Percentiles rank a stretch among this genome's conserved stretches.
These are phyloP conservation scores for Umimayanthus kanabou DNA, from an alignment of 92 coral and sea anemone species.

Conservation along the genomic window DNA sequence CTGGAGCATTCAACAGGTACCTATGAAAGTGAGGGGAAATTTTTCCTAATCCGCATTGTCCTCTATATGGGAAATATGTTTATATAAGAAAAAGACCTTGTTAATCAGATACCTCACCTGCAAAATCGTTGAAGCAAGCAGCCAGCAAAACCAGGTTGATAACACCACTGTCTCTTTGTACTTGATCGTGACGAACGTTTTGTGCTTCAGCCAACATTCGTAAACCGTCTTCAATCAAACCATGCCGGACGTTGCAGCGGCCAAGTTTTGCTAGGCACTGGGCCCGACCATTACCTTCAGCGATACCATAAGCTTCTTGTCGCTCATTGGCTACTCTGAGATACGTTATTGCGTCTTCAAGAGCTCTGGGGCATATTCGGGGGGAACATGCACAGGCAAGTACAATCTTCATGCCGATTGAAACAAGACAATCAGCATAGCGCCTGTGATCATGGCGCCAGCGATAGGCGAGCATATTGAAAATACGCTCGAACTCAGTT, in stretches of 20 bases:
- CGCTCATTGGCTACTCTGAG: constrained; percentile 15
- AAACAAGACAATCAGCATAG: constrained; percentile 52
- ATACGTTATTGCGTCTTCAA: constrained; percentile 33
- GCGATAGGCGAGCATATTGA: constrained; percentile 44
- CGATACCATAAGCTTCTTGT: background rate
- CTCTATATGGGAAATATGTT: too few species aligned
- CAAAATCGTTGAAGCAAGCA: background rate
- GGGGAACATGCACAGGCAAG: constrained; percentile 42
- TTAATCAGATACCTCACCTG: background rate
- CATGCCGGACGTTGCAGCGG: constrained; percentile 1
- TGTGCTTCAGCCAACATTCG: background rate
- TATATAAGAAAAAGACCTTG: too few species aligned
- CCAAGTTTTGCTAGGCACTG: background rate
- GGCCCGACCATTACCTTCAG: background rate
- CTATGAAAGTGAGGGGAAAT: background rate
- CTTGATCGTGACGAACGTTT: background rate
- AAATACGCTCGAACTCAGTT: constrained; percentile 46
- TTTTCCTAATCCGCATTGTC: too few species aligned
- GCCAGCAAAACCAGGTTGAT: background rate
- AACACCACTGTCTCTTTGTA: background rate
- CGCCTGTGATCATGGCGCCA: constrained; percentile 30
- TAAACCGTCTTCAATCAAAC: background rate
- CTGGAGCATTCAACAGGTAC: too few species aligned
- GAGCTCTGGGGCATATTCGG: background rate
- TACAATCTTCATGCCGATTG: constrained; percentile 50